These are phyloP conservation scores for Alentia gelatinosa DNA, from an alignment of 2,888 invertebrate genomes.

Conservation along the genomic window DNA sequence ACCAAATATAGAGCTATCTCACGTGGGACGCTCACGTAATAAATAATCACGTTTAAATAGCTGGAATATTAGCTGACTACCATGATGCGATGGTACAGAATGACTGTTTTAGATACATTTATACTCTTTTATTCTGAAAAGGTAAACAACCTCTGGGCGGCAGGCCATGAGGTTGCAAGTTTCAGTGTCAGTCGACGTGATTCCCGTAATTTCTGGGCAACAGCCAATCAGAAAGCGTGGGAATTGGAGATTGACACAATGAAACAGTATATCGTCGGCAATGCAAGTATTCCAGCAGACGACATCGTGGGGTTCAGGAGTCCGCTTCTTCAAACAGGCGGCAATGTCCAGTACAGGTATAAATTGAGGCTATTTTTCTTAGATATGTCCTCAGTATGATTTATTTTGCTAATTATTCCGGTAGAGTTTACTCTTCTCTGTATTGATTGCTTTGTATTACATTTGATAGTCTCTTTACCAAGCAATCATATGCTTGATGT, in stretches of 20 bases:
- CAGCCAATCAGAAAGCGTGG: slow-evolving; percentile 20
- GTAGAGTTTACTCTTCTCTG: no score
- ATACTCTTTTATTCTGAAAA: not conserved
- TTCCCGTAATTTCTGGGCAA: not conserved
- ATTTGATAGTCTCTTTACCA: no score
- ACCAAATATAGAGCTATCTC: no score
- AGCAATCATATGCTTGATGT: no score
- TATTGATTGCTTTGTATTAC: no score
- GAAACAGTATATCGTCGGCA: slow-evolving; percentile 6
- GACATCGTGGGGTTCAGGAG: slow-evolving; percentile 33
- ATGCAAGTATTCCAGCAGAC: not conserved
- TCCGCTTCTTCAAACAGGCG: slow-evolving; percentile 11
- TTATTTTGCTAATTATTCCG: no score
- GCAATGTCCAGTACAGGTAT: slow-evolving; percentile 20
- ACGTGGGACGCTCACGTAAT: no score
- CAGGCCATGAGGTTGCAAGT: slow-evolving; percentile 30
- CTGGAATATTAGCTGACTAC: no score
- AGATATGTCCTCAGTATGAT: no score
- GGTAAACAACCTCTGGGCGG: slow-evolving; percentile 20
- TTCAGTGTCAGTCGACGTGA: not conserved
- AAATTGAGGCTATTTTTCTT: not conserved
- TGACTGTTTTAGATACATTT: not conserved
- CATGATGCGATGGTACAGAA: not conserved
- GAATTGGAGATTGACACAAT: not conserved
- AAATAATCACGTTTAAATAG: no score